These are phyloP conservation scores for Tetramorium alpestre DNA, from an alignment of 1,140 invertebrate species.

Conservation along the genomic window DNA sequence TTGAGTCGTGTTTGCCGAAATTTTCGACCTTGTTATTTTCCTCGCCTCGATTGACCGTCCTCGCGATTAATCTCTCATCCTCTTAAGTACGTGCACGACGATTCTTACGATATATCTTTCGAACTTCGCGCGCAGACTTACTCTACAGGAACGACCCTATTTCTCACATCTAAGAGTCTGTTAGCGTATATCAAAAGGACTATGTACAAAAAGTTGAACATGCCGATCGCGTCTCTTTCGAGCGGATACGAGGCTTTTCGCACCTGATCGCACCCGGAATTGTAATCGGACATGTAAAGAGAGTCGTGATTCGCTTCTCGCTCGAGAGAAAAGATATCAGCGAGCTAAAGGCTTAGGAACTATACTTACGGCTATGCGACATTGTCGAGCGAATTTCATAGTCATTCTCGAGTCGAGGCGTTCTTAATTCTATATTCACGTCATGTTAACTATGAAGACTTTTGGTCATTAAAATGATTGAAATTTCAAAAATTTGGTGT, in stretches of 20 bases:
- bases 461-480: neutral
- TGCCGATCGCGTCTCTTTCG: constrained; percentile 34
- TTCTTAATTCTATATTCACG: neutral
- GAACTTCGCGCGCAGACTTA: constrained; percentile 59
- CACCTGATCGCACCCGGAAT: neutral
- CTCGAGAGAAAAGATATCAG: constrained; percentile 3
- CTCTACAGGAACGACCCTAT: constrained; percentile 77
- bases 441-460: constrained; percentile 10
- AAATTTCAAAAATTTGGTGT: neutral
- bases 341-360: constrained; percentile 78
- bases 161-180: constrained; percentile 72
- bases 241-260: constrained; percentile 63
- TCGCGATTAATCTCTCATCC: constrained; percentile 51
- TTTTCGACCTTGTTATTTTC: constrained; percentile 27
- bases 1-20: constrained; percentile 15
- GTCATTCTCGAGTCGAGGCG: neutral
- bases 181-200: constrained; percentile 81
- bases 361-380: constrained; percentile 82
- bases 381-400: constrained; percentile 65
- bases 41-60: constrained; percentile 28
- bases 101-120: constrained; percentile 39
- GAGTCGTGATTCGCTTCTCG: neutral
- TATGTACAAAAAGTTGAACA: constrained; percentile 79
- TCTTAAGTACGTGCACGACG: constrained; percentile 76
- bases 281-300: neutral